A percentile compares a stretch with the other conserved stretches of the same genome.
Conservation (phyloP, 2,113 vertebrate species). For the Dipodomys ordii region DNA sequence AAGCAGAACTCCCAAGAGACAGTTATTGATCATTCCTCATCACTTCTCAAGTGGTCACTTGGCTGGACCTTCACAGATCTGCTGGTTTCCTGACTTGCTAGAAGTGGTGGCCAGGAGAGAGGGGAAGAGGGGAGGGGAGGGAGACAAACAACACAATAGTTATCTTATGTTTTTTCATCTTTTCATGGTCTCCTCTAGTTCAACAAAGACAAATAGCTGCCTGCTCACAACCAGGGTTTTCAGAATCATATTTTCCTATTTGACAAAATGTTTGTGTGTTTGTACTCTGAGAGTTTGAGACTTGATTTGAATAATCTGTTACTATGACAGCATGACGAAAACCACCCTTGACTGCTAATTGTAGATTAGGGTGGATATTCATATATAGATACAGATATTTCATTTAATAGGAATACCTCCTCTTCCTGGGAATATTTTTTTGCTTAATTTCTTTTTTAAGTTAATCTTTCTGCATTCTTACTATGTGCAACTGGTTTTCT, state of each 20-base stretch:
- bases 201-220: background rate
- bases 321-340: background rate
- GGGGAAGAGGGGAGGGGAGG: background rate
- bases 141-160: background rate
- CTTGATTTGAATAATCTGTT: background rate
- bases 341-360: slow-evolving; percentile 13
- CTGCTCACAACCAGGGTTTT: background rate
- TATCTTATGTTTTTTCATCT: background rate
- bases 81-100: background rate
- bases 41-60: slow-evolving; percentile 25
- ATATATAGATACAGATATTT: background rate
- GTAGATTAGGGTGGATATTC: background rate
- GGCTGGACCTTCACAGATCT: slow-evolving; percentile 33
- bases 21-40: background rate
- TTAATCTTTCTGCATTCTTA: background rate
- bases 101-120: background rate
- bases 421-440: background rate
- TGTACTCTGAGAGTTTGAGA: slow-evolving; percentile 15
- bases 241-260: slow-evolving; percentile 35
- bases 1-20: slow-evolving; percentile 56
- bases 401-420: background rate
- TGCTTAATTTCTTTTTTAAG: background rate
- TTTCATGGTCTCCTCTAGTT: background rate
- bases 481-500: background rate
- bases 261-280: background rate